A percentile compares a stretch with the other conserved stretches of the same genome.
Evolutionary conservation across 1,140 invertebrate genomes (phyloP).

Genomic region (Drosophila asahinai): DNA sequence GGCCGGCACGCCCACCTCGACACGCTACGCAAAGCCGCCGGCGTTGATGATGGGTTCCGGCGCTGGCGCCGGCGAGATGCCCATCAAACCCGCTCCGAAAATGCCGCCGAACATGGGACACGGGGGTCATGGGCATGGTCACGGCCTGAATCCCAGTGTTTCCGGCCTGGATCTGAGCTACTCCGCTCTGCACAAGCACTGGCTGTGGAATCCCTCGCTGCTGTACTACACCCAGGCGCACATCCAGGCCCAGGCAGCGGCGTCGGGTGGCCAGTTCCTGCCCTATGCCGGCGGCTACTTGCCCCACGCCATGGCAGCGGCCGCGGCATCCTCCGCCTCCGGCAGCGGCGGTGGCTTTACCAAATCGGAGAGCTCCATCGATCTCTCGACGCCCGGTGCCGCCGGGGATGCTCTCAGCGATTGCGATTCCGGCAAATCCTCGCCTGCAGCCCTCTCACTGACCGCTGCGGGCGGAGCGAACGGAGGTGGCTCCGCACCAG

Average conservation of each 20-base stretch:
- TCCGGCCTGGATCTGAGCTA: constrained; percentile 74
- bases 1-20: constrained; percentile 22
- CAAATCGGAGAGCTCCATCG: constrained; percentile 83
- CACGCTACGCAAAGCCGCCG: constrained; percentile 46
- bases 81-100: constrained; percentile 71
- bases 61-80: constrained; percentile 40
- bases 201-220: constrained; percentile 83
- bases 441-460: constrained; percentile 63
- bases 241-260: constrained; percentile 70
- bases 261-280: constrained; percentile 63
- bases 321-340: constrained; percentile 26
- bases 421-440: constrained; percentile 83
- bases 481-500: constrained; percentile 5
- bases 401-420: constrained; percentile 66
- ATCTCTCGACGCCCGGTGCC: constrained; percentile 63
- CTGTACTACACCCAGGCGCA: constrained; percentile 80
- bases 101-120: constrained; percentile 44
- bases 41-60: constrained; percentile 23
- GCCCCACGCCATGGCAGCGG: constrained; percentile 63
- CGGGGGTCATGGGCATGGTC: constrained; percentile 23
- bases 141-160: constrained; percentile 26
- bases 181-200: constrained; percentile 79
- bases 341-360: constrained; percentile 50
- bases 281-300: constrained; percentile 62
- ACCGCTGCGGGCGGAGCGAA: constrained; percentile 22